Evolutionary conservation across 1,140 invertebrate species (phyloP).

Genomic region (Aphidius gifuensis): DNA sequence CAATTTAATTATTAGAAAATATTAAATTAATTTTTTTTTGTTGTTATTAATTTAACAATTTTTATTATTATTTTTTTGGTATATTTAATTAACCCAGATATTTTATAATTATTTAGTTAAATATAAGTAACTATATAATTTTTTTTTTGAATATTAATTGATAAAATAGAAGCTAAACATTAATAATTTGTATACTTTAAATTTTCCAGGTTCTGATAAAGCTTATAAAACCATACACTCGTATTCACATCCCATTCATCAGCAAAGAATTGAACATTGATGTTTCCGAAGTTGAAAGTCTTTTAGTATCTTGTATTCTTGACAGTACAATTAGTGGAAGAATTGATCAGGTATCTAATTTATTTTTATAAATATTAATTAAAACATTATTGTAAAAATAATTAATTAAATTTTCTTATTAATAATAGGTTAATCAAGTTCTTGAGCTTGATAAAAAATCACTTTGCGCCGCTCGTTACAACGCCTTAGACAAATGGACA

Average conservation of each 20-base stretch:
- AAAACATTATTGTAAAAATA: constrained; percentile 7
- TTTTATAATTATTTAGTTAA: too few species aligned
- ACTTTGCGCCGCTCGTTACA: constrained; percentile 81
- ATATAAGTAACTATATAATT: not conserved
- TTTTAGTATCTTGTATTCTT: constrained; percentile 97
- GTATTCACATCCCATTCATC: constrained; percentile 97
- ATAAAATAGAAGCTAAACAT: not conserved
- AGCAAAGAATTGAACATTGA: constrained; percentile 97
- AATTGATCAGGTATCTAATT: constrained; percentile 78
- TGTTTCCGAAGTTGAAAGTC: constrained; percentile 91
- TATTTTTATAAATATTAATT: constrained; percentile 8
- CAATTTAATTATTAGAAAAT: not conserved
- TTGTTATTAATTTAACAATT: too few species aligned
- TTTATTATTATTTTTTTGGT: too few species aligned
- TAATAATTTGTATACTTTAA: constrained; percentile 14
- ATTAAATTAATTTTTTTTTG: not conserved
- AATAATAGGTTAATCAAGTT: constrained; percentile 78
- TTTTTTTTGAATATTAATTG: not conserved
- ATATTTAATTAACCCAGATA: too few species aligned
- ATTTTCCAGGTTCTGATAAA: constrained; percentile 82
- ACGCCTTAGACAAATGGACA: constrained; percentile 95
- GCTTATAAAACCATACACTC: constrained; percentile 95
- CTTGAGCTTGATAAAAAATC: constrained; percentile 83
- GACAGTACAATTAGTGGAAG: constrained; percentile 96
- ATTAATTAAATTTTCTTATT: not conserved